Evolutionary conservation across 2,113 vertebrate species (phyloP).

Genomic region (Prionailurus bengalensis): DNA sequence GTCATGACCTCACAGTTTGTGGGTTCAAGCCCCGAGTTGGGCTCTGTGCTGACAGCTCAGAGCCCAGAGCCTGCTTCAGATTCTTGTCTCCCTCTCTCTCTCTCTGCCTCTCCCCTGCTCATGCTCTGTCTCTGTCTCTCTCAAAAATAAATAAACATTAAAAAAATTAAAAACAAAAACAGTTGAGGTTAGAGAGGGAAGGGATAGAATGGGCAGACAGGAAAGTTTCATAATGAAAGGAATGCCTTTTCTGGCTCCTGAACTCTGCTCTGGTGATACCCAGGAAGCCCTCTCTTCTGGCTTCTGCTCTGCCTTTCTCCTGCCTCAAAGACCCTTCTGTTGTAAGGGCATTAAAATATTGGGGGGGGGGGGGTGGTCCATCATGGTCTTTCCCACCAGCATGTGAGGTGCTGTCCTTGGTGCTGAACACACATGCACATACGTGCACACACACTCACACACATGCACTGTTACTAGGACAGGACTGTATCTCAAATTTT

Average conservation of each 20-base stretch:
- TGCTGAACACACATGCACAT: conserved; percentile 47
- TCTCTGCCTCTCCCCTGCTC: no score
- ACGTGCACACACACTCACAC: not conserved
- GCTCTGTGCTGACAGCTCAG: no score
- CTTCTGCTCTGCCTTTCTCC: not conserved
- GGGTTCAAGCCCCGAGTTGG: no score
- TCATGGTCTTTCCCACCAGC: not conserved
- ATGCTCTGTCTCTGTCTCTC: no score
- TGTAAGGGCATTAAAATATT: not conserved
- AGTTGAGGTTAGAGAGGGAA: not conserved
- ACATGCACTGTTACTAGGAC: not conserved
- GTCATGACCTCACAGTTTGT: no score
- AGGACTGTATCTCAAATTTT: not conserved
- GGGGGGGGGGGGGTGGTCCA: no score
- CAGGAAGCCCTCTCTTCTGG: not conserved
- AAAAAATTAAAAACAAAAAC: no score
- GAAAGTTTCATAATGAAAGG: not conserved
- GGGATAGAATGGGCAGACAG: not conserved
- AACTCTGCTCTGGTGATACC: not conserved
- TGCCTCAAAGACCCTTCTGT: not conserved
- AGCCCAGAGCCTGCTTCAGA: no score
- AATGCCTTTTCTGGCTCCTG: not conserved
- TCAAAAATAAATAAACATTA: no score
- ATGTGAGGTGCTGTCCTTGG: conserved; percentile 43
- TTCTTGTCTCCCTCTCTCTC: no score